phyloP scores from a whole-genome alignment of 2,888 invertebrate genomes.

The Epiblema foenella region DNA sequence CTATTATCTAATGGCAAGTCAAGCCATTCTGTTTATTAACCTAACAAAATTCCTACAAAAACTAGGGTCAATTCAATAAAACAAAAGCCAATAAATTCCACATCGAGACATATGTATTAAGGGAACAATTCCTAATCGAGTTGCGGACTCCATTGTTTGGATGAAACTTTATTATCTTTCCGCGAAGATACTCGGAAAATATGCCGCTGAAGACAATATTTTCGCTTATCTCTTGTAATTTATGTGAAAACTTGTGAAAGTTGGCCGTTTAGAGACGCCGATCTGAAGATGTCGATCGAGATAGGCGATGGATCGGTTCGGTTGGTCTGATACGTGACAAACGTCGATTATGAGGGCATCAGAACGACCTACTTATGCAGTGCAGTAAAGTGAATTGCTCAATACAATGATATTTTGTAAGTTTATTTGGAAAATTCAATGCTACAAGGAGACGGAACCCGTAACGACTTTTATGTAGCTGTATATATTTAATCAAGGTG shows the following conservation, averaged over 20 bases:
- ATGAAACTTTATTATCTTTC: conserved; percentile 68
- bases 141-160: conserved; percentile 68
- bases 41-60: not conserved
- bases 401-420: no score
- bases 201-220: conserved; percentile 81
- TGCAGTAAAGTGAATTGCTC: no score
- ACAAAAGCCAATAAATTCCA: conserved; percentile 48
- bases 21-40: not conserved
- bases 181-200: conserved; percentile 70
- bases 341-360: conserved; percentile 3
- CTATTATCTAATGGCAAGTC: no score
- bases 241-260: conserved; percentile 79
- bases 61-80: conserved; percentile 30
- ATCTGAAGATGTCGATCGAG: conserved; percentile 72
- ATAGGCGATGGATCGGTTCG: conserved; percentile 60
- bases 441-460: no score
- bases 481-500: no score
- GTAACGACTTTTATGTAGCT: no score
- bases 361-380: not conserved
- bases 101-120: conserved; percentile 59
- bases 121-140: conserved; percentile 58
- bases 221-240: conserved; percentile 81
- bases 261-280: conserved; percentile 73
- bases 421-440: no score
- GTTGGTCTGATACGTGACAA: conserved; percentile 33